Evolutionary conservation across 1,140 invertebrate species (phyloP), one percentile per base, ranked within the genome.

Genomic region (Lasaia peninsularis): DNA sequence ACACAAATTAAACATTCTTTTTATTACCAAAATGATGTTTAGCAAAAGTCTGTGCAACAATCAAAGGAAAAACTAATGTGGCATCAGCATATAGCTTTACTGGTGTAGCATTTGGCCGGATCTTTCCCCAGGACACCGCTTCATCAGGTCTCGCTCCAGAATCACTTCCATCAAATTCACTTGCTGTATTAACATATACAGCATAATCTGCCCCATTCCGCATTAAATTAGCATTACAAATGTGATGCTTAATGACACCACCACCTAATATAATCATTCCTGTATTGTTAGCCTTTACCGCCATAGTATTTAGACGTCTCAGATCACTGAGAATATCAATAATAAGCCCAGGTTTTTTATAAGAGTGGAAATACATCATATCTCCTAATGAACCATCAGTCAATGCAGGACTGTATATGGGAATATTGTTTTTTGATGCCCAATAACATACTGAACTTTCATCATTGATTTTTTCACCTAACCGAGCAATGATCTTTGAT

Each of bases 281-380:
- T 51, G 95, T 96, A 71, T 98, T 95, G 11, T 94, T 88, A 2
- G 98, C 96, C 88, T 97, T 97, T 1, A 99, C 95, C n/a, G 98
- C 96, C 91, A 99, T 97, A 21, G 94, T 94, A 89, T 99, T 99
- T 8, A 99, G 81, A 58, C 96, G 91, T 56, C 93, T 90, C 56
- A 99, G 91, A 91, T 99, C 98, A 87, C 96, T 94, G 53, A 98
- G 89, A 81, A 99, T 98, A 83, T 99, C 98, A 35, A 99, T 85
- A 8, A 98, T 91, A 11, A 99, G 91, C 5, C 98, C 98, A 37
- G 97, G 96, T 76, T 96, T 96, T 75, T 93, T 95, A 75, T 94
- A 98, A 0, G 97, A 98, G 90, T 99, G 98, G 69, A 99, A 99
- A 85, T 98, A 99, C 92, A 99, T 96, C 98, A 99, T 99, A 85